Base-by-base conservation (phyloP, 2,888 invertebrate species). In the Andrena dorsata region DNA sequence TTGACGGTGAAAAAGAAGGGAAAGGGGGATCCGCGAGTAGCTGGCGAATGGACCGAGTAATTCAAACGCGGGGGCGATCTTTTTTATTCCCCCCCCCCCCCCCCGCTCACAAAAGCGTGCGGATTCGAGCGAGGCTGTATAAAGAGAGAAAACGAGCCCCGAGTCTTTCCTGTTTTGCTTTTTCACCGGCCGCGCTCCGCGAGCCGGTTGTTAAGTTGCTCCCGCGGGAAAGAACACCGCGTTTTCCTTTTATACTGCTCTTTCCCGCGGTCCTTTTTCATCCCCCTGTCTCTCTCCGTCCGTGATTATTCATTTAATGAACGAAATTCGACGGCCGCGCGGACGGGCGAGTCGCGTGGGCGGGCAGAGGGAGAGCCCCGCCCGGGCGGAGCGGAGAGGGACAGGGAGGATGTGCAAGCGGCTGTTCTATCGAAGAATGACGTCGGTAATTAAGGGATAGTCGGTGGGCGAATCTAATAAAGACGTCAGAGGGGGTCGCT, bases 391-490 rank as follows among this genome's bases (percentile, higher is more conserved):
- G 10, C 32, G 30, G 35, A 16, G 7, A 13, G 6, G 23, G 47
- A 26, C 20, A 26, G 32, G 16, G 10, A 47, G 61, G 51, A 13
- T 20, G 51, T 32, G 61, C n/a, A n/a, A 35, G 51, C 7, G 53
- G 69, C 53, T n/a, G 35, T 47, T 58, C 32, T 64, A 26, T 47
- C 60, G 30, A 56, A 66, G 70, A 74, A 81, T 35, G 78, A 70
- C 56, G 47, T 7, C 56, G 13, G 80, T 80, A 80, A 77, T 51
- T 77, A 80, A 69, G 72, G 77, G 71, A 58, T 26, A 51, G 63
- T 68, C 68, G 58, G 64, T 68, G 56, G 26, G 60, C 1, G 74
- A 76, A 74, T 77, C 73, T 80, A 83, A 83, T 83, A 83, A 80
- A 81, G 65, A 60, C 65, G 61, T 72, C 61, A 8, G 60, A 26